Evolutionary conservation across 2,113 vertebrate species (phyloP).

Genomic region (Pterocles orientalis): DNA sequence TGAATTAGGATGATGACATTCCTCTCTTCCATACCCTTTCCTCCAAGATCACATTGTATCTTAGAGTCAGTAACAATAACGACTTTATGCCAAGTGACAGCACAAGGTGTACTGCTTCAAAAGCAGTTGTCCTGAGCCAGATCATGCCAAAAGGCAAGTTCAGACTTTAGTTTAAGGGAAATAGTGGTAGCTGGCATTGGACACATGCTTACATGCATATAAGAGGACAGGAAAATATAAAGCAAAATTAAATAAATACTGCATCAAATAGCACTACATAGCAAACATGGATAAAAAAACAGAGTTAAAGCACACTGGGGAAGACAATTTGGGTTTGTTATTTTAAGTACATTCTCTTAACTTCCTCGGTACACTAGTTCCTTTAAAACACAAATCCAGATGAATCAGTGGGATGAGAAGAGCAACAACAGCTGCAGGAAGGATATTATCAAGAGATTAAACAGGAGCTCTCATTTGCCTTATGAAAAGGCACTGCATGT

Average conservation of each 20-base stretch:
- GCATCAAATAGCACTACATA: not conserved
- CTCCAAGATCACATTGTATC: not conserved
- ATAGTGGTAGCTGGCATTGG: not conserved
- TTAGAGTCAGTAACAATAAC: not conserved
- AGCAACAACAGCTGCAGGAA: constrained; percentile 39
- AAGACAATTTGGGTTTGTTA: not conserved
- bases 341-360: not conserved
- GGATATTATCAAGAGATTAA: constrained; percentile 34
- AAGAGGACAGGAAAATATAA: not conserved
- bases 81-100: not conserved
- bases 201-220: not conserved
- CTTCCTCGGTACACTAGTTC: not conserved
- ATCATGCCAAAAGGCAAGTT: not conserved
- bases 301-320: not conserved
- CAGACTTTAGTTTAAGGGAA: not conserved
- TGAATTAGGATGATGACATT: not conserved
- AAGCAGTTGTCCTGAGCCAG: not conserved
- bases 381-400: not conserved
- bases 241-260: not conserved
- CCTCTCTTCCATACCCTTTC: not conserved
- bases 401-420: constrained; percentile 4
- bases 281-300: not conserved
- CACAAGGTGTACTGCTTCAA: not conserved
- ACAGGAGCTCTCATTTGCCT: not conserved
- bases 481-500: not conserved